Base-by-base conservation (phyloP, 1,140 invertebrate species). In the Bilobella aurantiaca region DNA sequence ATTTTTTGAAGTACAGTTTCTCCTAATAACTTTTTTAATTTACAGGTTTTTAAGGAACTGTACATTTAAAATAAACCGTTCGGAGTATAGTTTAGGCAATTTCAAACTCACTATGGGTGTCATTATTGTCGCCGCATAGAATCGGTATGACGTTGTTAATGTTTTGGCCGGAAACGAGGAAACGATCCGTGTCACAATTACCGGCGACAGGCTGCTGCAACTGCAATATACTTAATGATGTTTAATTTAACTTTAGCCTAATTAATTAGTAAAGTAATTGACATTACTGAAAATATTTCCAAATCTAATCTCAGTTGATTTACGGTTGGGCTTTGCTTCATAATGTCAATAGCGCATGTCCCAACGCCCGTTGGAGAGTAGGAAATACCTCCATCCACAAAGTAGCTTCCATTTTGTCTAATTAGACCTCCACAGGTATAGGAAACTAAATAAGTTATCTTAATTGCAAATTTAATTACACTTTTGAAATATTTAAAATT, bases 351-450 rank as follows among this genome's bases (percentile, higher is more conserved):
- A 18, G 78, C 80, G 74, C 87, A 90, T 1, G 83, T 74, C 5
- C 60, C 73, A 70, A 2, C 71, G 74, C 1, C 73, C 67, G 0
- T 84, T 80, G 1, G 79, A n/a, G n/a, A n/a, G n/a, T n/a, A n/a
- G 80, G 1, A 87, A 78, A 86, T 89, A 1, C 82, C 83, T 0
- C 82, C 83, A 76, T 86, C 91, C 1, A 85, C 82, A 75, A 91
- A 92, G 74, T 91, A 91, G 0, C 89, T 91, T 64, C 90, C 89
- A 73, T 91, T 91, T 47, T 85, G 79, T 25, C 82, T 82, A 0
- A 87, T 85, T 0, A 81, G 82, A 8, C 80, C 78, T 2, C 87
- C 86, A 72, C 88, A 90, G 0, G 81, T 78, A 68, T 81, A 81
- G 70, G 85, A 82, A 76, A 88, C 87, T 90, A 63, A 67, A 65